Evolutionary conservation across 2,113 vertebrate species (phyloP), one percentile per base, ranked within the genome.

Genomic region (Rhabdornis inornatus): DNA sequence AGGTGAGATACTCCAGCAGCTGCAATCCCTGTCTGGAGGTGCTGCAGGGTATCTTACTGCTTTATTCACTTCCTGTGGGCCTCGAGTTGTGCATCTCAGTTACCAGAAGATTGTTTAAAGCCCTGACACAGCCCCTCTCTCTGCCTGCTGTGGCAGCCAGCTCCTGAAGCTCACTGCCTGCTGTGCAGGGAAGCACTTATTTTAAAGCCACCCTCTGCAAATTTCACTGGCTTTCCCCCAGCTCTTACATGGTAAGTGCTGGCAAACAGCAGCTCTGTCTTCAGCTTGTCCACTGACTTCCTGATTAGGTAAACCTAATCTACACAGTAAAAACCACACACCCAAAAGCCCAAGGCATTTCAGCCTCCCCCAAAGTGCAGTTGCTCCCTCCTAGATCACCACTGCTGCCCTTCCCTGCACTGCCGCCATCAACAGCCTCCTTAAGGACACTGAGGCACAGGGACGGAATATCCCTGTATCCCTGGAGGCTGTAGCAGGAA

Each of bases 121-220:
- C 28, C 78, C n/a, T 24, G 37, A 40, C 2, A 40, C 3, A 2
- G 77, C 30, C 74, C 24, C 47, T 45, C 31, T 40, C 35, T 40
- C 2, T 20, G 16, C 5, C 7, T 0, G 0, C 39, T 0, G 0
- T 0, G 10, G 61, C 61, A 68, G 44, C 60, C 68, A 71, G 35
- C 45, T 47, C 47, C 55, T 20, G 49, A 27, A 21, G 47, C 35
- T 80, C 76, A 13, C 57, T 49, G 52, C 61, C 66, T 30, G 53
- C 72, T n/a, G 22, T 0, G 2, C 3, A 42, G 35, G 53, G 15
- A 49, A 44, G 30, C 1, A 1, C 35, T 53, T 42, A 10, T 31
- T 89, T 31, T 44, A 35, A 53, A 79, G 37, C 9, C 77, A 59
- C 6, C 30, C 47, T 20, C 56, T 37, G 19, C 31, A 28, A 20